Base-by-base conservation (phyloP, 2,113 vertebrate genomes). In the Pteruthius melanotis region DNA sequence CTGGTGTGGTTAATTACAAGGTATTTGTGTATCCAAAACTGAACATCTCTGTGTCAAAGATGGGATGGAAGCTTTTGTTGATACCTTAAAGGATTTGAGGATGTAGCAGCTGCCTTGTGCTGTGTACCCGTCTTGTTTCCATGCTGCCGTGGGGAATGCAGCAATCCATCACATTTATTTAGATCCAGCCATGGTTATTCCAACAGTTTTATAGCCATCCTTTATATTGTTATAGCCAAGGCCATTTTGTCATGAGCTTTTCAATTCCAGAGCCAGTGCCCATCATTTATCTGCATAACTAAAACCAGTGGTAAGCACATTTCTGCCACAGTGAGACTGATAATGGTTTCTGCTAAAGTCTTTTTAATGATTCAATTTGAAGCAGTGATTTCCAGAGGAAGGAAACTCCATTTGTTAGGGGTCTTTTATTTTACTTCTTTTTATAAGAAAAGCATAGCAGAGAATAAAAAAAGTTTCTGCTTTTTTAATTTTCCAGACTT, bases 351-450 rank as follows among this genome's bases (percentile, higher is more conserved):
- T 87, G 13, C 64, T 94, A 91, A 92, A 66, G 69, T 69, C 83
- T 96, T 95, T 91, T 95, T 92, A 96, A 95, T 91, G 78, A 91
- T 89, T 94, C 94, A 66, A 5, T 94, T 70, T 92, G 44, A 86
- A 93, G n/a, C 45, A 78, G 33, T 74, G 47, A 71, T 95, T 72
- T 94, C 54, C 71, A 96, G 21, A 85, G 63, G 81, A 96, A 52
- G 33, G 27, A 63, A 95, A 40, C 35, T 69, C 47, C 31, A 63
- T 93, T 96, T 96, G 15, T 77, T 82, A 69, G 57, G 7, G 1
- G 9, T 68, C 23, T 83, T 69, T 64, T 60, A 39, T 52, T 92
- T 71, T 52, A 50, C 47, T 81, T 85, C 7, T 71, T 90, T 72
- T 53, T 27, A 6, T 31, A 27, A 52, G 23, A 92, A 83, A 87